These are phyloP conservation scores for Drosophila ficusphila DNA, from an alignment of 1,140 invertebrate genomes.

Conservation along the genomic window DNA sequence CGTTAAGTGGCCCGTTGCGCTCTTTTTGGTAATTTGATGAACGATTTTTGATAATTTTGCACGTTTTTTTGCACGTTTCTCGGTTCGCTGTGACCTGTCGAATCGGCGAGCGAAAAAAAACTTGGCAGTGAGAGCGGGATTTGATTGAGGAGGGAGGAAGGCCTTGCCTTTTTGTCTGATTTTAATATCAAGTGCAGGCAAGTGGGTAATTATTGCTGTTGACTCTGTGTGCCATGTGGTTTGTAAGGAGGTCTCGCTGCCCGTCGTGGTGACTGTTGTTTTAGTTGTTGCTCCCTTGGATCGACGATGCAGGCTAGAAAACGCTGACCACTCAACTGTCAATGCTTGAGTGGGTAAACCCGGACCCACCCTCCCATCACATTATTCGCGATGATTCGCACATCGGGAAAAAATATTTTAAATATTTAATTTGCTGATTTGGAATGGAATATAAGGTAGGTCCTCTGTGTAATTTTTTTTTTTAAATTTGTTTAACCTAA, in stretches of 20 bases:
- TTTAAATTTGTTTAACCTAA: too few relatives aligned
- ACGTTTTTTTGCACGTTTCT: constrained; percentile 77
- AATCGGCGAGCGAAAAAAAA: constrained; percentile 23
- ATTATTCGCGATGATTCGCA: constrained; percentile 30
- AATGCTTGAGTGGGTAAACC: constrained; percentile 71
- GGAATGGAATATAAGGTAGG: too few relatives aligned
- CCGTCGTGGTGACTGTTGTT: constrained; percentile 26
- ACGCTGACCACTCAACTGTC: constrained; percentile 81
- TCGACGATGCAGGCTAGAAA: constrained; percentile 58
- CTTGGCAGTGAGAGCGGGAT: constrained; percentile 5
- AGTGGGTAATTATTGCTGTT: constrained; percentile 82
- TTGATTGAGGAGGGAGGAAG: constrained; percentile 41
- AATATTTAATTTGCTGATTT: not conserved
- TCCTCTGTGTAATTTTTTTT: too few relatives aligned
- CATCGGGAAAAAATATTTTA: constrained; percentile 16
- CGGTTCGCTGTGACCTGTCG: constrained; percentile 67
- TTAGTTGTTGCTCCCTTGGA: constrained; percentile 22
- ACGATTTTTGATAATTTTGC: constrained; percentile 82
- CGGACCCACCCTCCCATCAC: constrained; percentile 33
- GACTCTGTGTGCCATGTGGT: constrained; percentile 54
- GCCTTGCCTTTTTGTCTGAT: constrained; percentile 73
- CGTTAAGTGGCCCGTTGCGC: constrained; percentile 64
- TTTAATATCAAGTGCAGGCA: constrained; percentile 83
- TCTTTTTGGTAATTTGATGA: constrained; percentile 77
- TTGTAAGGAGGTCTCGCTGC: constrained; percentile 46